These are phyloP conservation scores for Anoplius nigerrimus DNA, from an alignment of 2,888 invertebrate species.

Conservation along the genomic window DNA sequence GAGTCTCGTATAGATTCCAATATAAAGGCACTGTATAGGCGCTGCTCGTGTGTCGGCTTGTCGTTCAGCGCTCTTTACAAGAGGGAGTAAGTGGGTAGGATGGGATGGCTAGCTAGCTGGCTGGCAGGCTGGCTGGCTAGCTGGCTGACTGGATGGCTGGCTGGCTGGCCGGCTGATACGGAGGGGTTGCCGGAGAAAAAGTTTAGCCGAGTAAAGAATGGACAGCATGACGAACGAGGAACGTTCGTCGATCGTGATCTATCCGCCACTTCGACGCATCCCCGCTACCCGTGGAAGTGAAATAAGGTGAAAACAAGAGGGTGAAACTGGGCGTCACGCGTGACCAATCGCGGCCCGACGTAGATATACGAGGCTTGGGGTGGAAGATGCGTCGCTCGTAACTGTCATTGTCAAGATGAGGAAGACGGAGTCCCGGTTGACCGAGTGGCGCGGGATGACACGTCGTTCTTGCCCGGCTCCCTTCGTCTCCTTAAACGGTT, in stretches of 20 bases:
- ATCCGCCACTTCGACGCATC: conserved; percentile 35
- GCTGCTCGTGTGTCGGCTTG: conserved; percentile 20
- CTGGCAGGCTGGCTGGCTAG: no score
- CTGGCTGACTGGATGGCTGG: no score
- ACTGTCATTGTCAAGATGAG: conserved; percentile 2
- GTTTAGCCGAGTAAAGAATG: conserved; percentile 47
- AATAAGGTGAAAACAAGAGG: conserved; percentile 23
- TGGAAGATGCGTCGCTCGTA: background rate
- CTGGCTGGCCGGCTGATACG: no score
- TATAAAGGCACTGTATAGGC: conserved; percentile 64
- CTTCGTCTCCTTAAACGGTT: no score
- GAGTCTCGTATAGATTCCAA: conserved; percentile 59
- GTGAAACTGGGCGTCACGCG: conserved; percentile 8
- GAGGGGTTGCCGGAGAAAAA: conserved; percentile 19
- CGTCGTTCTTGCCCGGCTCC: background rate
- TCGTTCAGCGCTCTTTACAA: conserved; percentile 19
- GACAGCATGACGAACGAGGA: conserved; percentile 60
- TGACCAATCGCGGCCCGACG: conserved; percentile 12
- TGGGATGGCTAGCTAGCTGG: no score
- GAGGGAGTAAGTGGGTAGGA: conserved; percentile 3
- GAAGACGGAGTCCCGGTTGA: background rate
- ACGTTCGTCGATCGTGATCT: conserved; percentile 56
- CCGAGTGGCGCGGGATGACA: background rate
- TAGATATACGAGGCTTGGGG: no score
- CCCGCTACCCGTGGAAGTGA: conserved; percentile 21